Base-by-base conservation (phyloP, 2,888 invertebrate genomes). In the Ctenicera cuprea region DNA sequence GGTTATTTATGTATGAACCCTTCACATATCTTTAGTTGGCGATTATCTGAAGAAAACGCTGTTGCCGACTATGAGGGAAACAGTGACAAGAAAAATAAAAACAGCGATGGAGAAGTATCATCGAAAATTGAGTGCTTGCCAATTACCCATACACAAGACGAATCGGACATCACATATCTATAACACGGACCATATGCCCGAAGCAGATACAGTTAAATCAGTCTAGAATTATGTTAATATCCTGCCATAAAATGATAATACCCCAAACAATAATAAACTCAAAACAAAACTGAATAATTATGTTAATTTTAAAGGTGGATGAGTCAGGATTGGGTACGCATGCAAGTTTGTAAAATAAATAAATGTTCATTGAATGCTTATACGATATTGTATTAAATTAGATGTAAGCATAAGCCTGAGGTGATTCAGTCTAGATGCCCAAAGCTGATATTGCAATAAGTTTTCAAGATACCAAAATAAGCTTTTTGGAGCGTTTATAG, bases 1-100 rank as follows among this genome's bases (percentile, higher is more conserved):
- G 91, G 91, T 20, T 92, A 93, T 82, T 86, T 92, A 67, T 89
- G 90, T 82, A 92, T 92, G 92, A 91, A 89, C 79, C 89, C 91
- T 0, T 83, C 86, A 57, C 86, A 84, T 33, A 88, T 90, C 81
- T 91, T 91, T 84, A 91, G 91, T 82, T 91, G 92, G 0, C 87
- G 90, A 73, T 78, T 85, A 0, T 83, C 83, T 1, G 85, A 85
- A 4, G 86, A 87, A 2, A 80, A 80, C 3, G 87, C 88, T 74
- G 91, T 91, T 79, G 88, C 89, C 77, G 92, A 92, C 80, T 63
- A 64, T 54, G 26, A 54, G 2, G 88, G 89, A 62, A n/a, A n/a
- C n/a, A n/a, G n/a, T n/a, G 85, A 78, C 16, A 81, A 80, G 41
- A 79, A 82, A 71, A 80, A 81, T 67, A 76, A 82, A 54, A 69